Conservation (phyloP, 2,797 vertebrate genomes). For the Scolopax bukidnonensis region DNA sequence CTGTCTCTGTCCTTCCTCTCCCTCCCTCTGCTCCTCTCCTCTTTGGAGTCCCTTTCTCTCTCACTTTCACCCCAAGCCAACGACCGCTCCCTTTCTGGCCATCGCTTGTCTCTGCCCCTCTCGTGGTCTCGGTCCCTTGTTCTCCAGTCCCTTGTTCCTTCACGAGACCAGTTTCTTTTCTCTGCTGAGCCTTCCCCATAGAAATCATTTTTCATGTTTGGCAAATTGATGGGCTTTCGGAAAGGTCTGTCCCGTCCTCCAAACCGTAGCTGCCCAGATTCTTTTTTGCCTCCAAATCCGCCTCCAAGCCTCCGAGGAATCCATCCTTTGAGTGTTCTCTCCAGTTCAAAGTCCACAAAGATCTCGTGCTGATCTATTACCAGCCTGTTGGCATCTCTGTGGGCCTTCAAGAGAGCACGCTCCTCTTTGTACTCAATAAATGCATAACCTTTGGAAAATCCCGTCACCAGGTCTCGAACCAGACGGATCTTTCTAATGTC, state of each 20-base stretch:
- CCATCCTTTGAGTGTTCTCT: slow-evolving; percentile 92
- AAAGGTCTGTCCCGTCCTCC: slow-evolving; percentile 96
- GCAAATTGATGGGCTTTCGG: slow-evolving; percentile 92
- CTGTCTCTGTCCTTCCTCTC: slow-evolving; percentile 71
- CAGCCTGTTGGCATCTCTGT: slow-evolving; percentile 90
- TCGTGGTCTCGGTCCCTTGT: slow-evolving; percentile 75
- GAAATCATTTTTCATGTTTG: slow-evolving; percentile 69
- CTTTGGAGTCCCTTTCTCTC: slow-evolving; percentile 67
- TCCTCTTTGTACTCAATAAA: slow-evolving; percentile 96
- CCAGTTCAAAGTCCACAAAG: slow-evolving; percentile 93
- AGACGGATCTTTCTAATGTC: slow-evolving; percentile 88
- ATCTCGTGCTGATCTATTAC: slow-evolving; percentile 92
- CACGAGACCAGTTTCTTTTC: slow-evolving; percentile 76
- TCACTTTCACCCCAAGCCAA: slow-evolving; percentile 68
- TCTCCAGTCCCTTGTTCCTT: slow-evolving; percentile 72
- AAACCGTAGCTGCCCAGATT: slow-evolving; percentile 95
- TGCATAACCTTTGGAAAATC: slow-evolving; percentile 92
- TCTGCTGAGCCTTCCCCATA: slow-evolving; percentile 73
- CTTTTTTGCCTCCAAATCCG: slow-evolving; percentile 94
- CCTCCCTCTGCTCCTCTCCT: slow-evolving; percentile 72
- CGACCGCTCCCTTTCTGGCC: slow-evolving; percentile 65
- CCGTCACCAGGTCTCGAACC: slow-evolving; percentile 91
- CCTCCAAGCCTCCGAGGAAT: slow-evolving; percentile 92
- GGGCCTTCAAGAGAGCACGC: slow-evolving; percentile 85
- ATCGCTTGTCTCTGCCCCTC: slow-evolving; percentile 76